Evolutionary conservation across 2,113 vertebrate genomes (phyloP).

Genomic region (Crotophaga sulcirostris): DNA sequence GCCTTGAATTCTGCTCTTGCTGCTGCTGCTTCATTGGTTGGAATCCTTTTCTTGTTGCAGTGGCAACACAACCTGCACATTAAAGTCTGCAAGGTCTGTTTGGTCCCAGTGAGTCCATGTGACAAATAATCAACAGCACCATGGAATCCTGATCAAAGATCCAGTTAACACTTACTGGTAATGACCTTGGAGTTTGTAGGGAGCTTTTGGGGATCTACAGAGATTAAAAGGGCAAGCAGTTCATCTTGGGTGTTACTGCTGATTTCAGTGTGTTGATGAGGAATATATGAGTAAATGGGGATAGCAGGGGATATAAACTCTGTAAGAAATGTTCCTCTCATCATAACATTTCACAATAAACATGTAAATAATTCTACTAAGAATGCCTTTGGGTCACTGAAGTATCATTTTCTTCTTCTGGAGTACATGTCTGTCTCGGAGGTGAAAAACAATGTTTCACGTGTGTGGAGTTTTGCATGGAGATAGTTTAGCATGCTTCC

Average conservation of each 20-base stretch:
- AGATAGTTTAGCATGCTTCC: rapidly evolving
- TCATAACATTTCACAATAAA: not conserved
- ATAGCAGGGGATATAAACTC: rapidly evolving
- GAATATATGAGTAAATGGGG: not conserved
- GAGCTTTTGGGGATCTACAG: not conserved
- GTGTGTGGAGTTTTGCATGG: not conserved
- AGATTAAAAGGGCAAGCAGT: not conserved
- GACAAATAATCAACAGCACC: not conserved
- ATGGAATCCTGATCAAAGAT: not conserved
- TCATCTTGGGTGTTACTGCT: not conserved
- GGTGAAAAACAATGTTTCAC: not conserved
- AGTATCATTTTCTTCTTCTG: not conserved
- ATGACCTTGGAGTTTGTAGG: not conserved
- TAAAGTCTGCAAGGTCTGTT: not conserved
- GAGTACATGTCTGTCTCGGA: not conserved
- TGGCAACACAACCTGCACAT: not conserved
- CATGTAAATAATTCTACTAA: not conserved
- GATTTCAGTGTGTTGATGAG: not conserved
- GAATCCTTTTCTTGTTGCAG: not conserved
- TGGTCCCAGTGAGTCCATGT: not conserved
- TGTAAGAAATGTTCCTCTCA: not conserved
- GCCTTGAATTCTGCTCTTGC: slow-evolving; percentile 53
- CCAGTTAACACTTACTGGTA: not conserved
- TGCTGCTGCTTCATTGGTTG: slow-evolving; percentile 1
- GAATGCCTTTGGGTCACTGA: not conserved